Base-by-base conservation (phyloP, 2,113 vertebrate species). In the Scortum barcoo region DNA sequence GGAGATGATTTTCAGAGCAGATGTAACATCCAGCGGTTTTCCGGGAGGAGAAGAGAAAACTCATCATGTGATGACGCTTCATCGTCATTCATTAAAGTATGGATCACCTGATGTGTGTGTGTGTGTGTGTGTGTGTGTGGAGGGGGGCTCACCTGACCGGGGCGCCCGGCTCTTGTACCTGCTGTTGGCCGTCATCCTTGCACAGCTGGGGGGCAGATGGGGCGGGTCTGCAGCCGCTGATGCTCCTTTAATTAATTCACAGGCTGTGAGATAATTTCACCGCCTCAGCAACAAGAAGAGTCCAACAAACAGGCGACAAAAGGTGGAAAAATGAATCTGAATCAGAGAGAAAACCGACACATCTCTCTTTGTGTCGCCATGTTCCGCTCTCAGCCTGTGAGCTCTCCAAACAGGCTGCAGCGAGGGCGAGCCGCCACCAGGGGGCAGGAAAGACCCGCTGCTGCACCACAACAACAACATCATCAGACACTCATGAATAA, bases 151-250 rank as follows among this genome's bases (percentile, higher is more conserved):
- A 94, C 94, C 94, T 93, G 92, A 69, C 22, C 87, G 91, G 42
- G 86, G 75, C 54, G 86, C 20, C 24, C 94, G 91, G 84, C 86
- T 92, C 88, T 60, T 86, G 85, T 79, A 91, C 86, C 93, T 90
- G 88, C 81, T 88, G 92, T 51, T 91, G 70, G 84, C 53, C 76
- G 90, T 93, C 93, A 93, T 94, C n/a, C 46, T 74, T 76, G 60
- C 84, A 65, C 82, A 71, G 72, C 54, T 67, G 44, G 54, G 24
- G 54, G 26, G 40, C 5, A 67, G 36, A 2, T 26, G 83, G 56
- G 82, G 76, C 42, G 80, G 54, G 38, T 74, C 67, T 17, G 73
- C 12, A 54, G 36, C 65, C 24, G 51, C 44, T 3, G 1, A 53
- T 42, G 68, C 16, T 33, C 17, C 26, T 22, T 5, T 42, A 56